phyloP scores from a whole-genome alignment of 2,888 invertebrate genomes.

The Chaitophorus viminalis region DNA sequence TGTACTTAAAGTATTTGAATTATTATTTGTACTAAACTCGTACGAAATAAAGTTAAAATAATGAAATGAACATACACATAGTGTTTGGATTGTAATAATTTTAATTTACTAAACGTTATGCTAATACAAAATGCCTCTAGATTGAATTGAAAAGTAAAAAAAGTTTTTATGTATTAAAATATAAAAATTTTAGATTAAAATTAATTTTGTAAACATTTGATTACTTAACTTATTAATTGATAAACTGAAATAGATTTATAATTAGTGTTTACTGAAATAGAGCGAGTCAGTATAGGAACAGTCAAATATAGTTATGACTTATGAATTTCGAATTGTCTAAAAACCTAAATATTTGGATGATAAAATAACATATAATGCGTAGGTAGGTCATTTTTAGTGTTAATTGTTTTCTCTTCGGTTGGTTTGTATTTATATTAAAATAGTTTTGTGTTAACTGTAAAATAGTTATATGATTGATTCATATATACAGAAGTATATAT shows the following conservation, averaged over 20 bases:
- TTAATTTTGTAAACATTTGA: not conserved
- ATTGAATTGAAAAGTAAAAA: not conserved
- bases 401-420: not conserved
- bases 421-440: not conserved
- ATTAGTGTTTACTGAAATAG: not conserved
- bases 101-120: not conserved
- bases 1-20: not conserved
- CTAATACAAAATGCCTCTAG: not conserved
- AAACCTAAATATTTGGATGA: too few species aligned
- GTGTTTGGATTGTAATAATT: not conserved
- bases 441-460: not conserved
- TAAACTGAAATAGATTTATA: not conserved
- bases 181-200: not conserved
- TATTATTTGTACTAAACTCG: not conserved
- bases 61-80: not conserved
- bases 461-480: not conserved
- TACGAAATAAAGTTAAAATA: not conserved
- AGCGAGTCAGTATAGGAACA: too few species aligned
- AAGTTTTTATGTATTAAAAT: not conserved
- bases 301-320: too few species aligned
- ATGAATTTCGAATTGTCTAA: too few species aligned
- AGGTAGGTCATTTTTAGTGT: too few species aligned
- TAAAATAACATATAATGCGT: too few species aligned
- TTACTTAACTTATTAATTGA: not conserved
- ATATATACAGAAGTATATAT: not conserved